Evolutionary conservation across 2,888 invertebrate genomes (phyloP), one percentile per base, ranked within the genome.

Genomic region (Lottia scabra): DNA sequence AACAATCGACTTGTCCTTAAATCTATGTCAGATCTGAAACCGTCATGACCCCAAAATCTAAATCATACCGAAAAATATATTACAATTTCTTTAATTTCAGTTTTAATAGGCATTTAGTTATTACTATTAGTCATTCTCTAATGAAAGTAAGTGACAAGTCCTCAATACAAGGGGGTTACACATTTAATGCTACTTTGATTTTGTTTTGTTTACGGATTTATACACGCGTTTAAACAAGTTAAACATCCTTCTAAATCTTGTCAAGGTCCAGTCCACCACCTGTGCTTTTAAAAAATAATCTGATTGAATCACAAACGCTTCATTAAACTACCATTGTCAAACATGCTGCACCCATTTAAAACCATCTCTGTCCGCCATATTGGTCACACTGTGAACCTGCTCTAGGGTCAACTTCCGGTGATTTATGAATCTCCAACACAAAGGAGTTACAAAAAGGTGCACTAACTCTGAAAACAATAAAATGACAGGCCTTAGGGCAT

Each of bases 381-480:
- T 56, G 56, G 56, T 12, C 56, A 56, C 19, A 56, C 56, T 23
- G 19, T 23, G 19, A 23, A 23, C 19, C 23, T 23, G 56, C 56
- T 56, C 56, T 23, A n/a, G 56, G 56, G 56, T 56, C 56, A 56
- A 56, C 56, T 56, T 56, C 56, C 56, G 56, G 56, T 56, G 56
- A 56, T 56, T 56, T 56, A 56, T 56, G 56, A 23, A 38, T 56
- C 19, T 56, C 23, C 23, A 56, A 56, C 23, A 56, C 56, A 56
- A 56, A 56, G 13, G 56, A 56, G 56, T 56, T 56, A 56, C 23
- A 56, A 56, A 56, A 56, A 56, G 56, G 13, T 56, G 56, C 56
- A 19, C 19, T 19, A 56, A 56, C 56, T 56, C 56, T 56, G 56
- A 19, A 56, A 19, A 56, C 56, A 56, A 56, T 38, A 56, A 56